Evolutionary conservation across 2,888 invertebrate genomes (phyloP).

Genomic region (Himalopsyche japonica): DNA sequence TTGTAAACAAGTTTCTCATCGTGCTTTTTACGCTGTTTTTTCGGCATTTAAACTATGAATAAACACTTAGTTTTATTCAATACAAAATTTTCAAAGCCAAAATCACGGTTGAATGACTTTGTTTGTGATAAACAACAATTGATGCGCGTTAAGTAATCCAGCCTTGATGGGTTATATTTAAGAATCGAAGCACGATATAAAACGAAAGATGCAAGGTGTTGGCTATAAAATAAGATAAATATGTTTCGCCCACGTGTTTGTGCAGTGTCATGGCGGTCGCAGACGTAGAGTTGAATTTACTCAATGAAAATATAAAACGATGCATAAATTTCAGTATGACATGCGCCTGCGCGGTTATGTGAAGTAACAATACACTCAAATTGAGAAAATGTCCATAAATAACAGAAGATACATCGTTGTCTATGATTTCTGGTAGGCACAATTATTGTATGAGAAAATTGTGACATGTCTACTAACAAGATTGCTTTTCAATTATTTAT

Average conservation of each 20-base stretch:
- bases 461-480: too few species aligned
- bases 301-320: not conserved
- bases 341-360: not conserved
- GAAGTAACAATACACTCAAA: not conserved
- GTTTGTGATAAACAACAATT: too few species aligned
- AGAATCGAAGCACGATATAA: not conserved
- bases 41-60: too few species aligned
- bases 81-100: too few species aligned
- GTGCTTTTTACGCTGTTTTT: too few species aligned
- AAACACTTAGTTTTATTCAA: too few species aligned
- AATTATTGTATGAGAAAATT: too few species aligned
- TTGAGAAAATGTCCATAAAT: not conserved
- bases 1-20: too few species aligned
- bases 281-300: not conserved
- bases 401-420: not conserved
- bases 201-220: not conserved
- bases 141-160: too few species aligned
- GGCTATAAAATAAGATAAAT: not conserved
- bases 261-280: not conserved
- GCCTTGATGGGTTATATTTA: too few species aligned
- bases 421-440: not conserved
- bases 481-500: too few species aligned
- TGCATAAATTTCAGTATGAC: not conserved
- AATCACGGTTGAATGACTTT: too few species aligned
- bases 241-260: not conserved